Conservation (phyloP, 53 echinoderm and acorn worm species). For the Antedon mediterranea region DNA sequence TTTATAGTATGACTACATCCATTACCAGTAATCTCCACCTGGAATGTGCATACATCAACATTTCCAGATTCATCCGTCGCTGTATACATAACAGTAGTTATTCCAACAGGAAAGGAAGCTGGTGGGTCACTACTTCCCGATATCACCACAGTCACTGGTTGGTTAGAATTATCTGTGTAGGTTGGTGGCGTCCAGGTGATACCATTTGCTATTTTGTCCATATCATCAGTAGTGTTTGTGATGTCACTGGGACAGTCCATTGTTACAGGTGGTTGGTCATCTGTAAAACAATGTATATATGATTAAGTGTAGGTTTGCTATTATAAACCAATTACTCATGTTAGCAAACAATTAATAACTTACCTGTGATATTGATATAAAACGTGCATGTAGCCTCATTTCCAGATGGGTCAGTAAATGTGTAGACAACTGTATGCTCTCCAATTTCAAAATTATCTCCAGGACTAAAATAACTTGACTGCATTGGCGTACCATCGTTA, state of each 20-base stretch:
- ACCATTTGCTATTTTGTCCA: background rate
- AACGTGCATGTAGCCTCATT: background rate
- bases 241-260: background rate
- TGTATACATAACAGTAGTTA: background rate
- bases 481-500: background rate
- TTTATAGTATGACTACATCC: too few species aligned
- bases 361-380: background rate
- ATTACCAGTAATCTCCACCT: background rate
- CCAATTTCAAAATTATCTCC: background rate
- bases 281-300: background rate
- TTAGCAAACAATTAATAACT: too few species aligned
- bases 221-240: background rate
- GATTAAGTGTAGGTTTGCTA: too few species aligned
- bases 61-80: background rate
- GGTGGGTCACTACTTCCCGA: background rate
- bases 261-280: background rate
- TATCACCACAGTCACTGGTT: background rate
- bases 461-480: background rate
- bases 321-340: too few species aligned
- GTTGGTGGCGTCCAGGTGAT: background rate
- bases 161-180: background rate
- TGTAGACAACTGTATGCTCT: background rate
- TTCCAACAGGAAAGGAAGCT: background rate
- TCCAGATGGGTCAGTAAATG: background rate
- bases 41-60: background rate